Evolutionary conservation across 2,797 vertebrate genomes (phyloP).

Genomic region (Poeciliopsis infans): DNA sequence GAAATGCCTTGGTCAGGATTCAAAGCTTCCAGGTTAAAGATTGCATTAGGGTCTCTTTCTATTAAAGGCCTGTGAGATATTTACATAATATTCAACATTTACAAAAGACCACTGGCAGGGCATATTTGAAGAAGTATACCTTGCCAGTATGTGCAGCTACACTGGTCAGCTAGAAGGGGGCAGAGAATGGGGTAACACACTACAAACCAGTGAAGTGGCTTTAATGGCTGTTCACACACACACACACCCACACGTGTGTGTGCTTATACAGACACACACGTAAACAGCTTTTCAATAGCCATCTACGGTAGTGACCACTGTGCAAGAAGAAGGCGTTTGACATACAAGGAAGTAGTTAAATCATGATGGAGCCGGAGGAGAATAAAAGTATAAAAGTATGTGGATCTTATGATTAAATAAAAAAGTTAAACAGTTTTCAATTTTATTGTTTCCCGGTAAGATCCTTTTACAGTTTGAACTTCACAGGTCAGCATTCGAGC

Average conservation of each 20-base stretch:
- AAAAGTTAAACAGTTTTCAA: background rate
- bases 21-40: background rate
- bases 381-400: constrained; percentile 14
- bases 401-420: constrained; percentile 6
- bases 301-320: background rate
- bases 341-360: constrained; percentile 1
- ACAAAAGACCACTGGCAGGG: background rate
- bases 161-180: background rate
- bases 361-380: constrained; percentile 25
- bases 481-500: background rate
- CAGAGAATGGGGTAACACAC: background rate
- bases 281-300: background rate
- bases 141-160: background rate
- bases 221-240: background rate
- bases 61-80: background rate
- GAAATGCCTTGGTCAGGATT: background rate
- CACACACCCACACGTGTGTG: background rate
- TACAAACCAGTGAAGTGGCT: background rate
- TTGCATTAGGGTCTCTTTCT: background rate
- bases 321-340: background rate
- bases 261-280: background rate
- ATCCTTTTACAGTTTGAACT: background rate
- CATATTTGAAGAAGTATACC: background rate
- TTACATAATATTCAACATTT: background rate
- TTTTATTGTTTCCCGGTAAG: background rate